phyloP scores from a whole-genome alignment of 2,888 invertebrate species.

The Chaetogeoica ovagalla region DNA sequence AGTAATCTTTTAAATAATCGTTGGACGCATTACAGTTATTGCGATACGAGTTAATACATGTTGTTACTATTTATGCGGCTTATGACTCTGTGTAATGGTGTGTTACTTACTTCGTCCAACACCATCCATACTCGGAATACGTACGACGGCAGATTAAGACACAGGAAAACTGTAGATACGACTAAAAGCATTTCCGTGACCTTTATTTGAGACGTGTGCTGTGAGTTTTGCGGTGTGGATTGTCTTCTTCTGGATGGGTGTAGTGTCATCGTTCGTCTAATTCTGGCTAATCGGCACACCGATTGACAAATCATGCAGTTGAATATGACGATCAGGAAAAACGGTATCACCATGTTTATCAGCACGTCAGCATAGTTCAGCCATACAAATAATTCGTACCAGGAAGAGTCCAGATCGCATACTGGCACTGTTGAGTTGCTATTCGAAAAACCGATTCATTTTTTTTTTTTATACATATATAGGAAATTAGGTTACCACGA shows the following conservation, averaged over 20 bases:
- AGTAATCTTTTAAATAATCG: too few species aligned
- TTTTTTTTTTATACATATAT: too few species aligned
- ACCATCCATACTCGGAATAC: constrained; percentile 70
- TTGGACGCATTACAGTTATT: too few species aligned
- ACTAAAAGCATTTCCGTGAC: constrained; percentile 81
- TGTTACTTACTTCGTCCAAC: constrained; percentile 62
- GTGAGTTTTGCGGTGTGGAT: constrained; percentile 35
- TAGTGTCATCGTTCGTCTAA: constrained; percentile 57
- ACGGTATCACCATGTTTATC: constrained; percentile 74
- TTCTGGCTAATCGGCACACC: constrained; percentile 66
- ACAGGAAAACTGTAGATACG: constrained; percentile 77
- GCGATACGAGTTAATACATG: too few species aligned
- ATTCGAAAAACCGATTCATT: background rate
- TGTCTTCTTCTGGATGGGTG: constrained; percentile 40
- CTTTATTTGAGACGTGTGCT: constrained; percentile 65
- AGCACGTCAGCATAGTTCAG: constrained; percentile 74
- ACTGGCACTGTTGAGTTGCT: constrained; percentile 59
- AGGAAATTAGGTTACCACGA: too few species aligned
- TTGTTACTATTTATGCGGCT: too few species aligned
- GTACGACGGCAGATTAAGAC: constrained; percentile 77
- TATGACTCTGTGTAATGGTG: background rate
- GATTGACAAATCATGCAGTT: constrained; percentile 73
- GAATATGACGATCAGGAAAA: constrained; percentile 70
- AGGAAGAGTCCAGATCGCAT: constrained; percentile 64
- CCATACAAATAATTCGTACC: constrained; percentile 65